Conservation (phyloP, 2,113 vertebrate species). For the Zapus hudsonius region DNA sequence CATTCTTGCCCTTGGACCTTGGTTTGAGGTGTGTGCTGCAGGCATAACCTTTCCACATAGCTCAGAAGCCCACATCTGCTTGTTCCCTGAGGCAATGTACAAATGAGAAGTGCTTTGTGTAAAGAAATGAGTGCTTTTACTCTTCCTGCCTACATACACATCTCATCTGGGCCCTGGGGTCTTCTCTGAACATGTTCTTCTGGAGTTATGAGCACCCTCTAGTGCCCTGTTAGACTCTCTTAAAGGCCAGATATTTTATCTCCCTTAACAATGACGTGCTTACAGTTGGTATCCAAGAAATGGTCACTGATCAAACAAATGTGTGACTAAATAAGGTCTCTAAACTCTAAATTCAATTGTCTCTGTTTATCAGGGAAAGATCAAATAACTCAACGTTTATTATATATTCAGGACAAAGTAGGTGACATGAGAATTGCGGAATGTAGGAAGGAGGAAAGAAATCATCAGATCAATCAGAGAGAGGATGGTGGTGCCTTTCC, state of each 20-base stretch:
- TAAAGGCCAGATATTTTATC: background rate
- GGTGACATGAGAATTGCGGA: background rate
- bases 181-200: background rate
- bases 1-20: background rate
- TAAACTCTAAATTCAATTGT: background rate
- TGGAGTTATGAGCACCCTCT: background rate
- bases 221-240: background rate
- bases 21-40: background rate
- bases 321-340: background rate
- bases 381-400: background rate
- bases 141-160: background rate
- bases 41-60: background rate
- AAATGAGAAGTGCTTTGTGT: background rate
- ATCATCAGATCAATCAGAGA: background rate
- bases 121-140: background rate
- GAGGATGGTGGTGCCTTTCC: background rate
- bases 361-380: background rate
- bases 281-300: background rate
- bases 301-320: background rate
- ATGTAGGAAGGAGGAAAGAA: background rate
- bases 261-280: background rate
- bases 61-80: background rate
- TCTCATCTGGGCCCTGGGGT: background rate
- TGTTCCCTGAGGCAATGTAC: background rate
- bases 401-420: background rate